Evolutionary conservation across 2,888 invertebrate genomes (phyloP).

Genomic region (Mystacides longicornis): DNA sequence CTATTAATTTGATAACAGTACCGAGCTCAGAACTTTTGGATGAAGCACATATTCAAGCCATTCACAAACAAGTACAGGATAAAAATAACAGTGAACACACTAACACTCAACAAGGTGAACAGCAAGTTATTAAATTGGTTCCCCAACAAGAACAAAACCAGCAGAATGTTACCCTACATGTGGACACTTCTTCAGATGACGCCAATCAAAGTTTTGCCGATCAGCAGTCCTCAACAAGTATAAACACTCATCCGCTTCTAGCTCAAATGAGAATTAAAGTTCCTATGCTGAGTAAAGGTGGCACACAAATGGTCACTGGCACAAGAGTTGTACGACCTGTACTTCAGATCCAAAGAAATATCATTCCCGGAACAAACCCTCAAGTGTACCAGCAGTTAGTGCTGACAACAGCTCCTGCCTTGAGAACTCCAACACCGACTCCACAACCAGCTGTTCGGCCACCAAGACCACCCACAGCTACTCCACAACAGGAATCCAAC

Average conservation of each 20-base stretch:
- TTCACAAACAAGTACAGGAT: conserved; percentile 37
- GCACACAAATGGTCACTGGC: conserved; percentile 50
- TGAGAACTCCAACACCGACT: conserved; percentile 40
- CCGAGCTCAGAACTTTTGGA: conserved; percentile 44
- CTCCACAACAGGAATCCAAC: conserved; percentile 42
- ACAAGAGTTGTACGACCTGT: conserved; percentile 49
- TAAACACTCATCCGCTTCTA: conserved; percentile 38
- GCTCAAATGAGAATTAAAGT: conserved; percentile 49
- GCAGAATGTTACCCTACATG: conserved; percentile 27
- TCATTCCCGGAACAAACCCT: conserved; percentile 50
- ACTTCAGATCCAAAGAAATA: conserved; percentile 55
- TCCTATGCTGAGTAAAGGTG: conserved; percentile 45
- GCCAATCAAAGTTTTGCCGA: conserved; percentile 32
- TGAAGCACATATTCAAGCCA: conserved; percentile 40
- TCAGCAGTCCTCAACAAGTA: conserved; percentile 31
- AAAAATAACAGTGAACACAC: conserved; percentile 33
- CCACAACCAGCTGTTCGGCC: conserved; percentile 28
- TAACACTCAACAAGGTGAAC: conserved; percentile 41
- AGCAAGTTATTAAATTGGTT: conserved; percentile 44
- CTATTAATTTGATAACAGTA: conserved; percentile 52
- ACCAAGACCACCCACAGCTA: conserved; percentile 28
- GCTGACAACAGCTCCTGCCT: conserved; percentile 42
- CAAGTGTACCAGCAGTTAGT: conserved; percentile 47
- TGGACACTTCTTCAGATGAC: conserved; percentile 35
- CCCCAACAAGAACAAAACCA: conserved; percentile 35